Evolutionary conservation across 2,797 vertebrate species (phyloP).

Genomic region (Clamator glandarius): DNA sequence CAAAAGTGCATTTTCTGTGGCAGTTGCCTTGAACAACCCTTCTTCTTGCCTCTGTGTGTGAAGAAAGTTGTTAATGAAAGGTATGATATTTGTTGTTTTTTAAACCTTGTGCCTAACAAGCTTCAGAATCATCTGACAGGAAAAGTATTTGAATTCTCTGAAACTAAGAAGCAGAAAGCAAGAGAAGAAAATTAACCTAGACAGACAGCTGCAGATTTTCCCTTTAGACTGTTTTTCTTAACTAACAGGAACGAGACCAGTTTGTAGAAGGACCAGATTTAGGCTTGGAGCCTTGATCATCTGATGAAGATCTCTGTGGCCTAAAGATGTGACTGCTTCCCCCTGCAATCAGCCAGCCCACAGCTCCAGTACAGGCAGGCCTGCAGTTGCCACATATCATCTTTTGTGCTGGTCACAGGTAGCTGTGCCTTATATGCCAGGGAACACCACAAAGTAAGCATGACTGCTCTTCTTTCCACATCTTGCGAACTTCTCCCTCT

Average conservation of each 20-base stretch:
- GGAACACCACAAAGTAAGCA: background rate
- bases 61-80: background rate
- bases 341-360: background rate
- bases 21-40: background rate
- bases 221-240: background rate
- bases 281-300: background rate
- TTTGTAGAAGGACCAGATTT: background rate
- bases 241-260: background rate
- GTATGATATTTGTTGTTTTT: background rate
- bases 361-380: background rate
- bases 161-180: background rate
- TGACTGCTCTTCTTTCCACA: background rate
- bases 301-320: background rate
- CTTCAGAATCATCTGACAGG: background rate
- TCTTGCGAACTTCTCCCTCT: background rate
- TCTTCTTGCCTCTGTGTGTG: background rate
- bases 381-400: accelerated
- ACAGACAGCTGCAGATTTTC: background rate
- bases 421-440: background rate
- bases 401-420: background rate
- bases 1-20: background rate
- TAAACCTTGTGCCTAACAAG: background rate
- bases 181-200: background rate
- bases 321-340: background rate
- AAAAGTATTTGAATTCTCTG: background rate